A percentile compares a stretch with the other conserved stretches of the same genome.
Evolutionary conservation across 1,140 invertebrate genomes (phyloP).

Genomic region (Danaus melanippus): DNA sequence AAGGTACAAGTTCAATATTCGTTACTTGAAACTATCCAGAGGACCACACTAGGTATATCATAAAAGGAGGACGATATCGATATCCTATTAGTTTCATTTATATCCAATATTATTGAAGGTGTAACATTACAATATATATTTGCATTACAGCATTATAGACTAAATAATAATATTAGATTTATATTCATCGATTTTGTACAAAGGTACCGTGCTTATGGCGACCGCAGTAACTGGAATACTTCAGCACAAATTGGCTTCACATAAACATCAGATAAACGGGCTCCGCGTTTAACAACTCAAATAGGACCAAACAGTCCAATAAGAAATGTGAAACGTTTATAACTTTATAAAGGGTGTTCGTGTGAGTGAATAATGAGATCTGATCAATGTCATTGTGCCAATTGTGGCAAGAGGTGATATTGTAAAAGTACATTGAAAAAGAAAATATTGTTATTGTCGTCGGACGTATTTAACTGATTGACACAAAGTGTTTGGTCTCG

Average conservation of each 20-base stretch:
- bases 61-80: too few relatives aligned
- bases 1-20: too few relatives aligned
- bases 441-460: slow-evolving; percentile 54
- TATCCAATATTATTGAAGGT: too few relatives aligned
- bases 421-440: slow-evolving; percentile 51
- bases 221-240: too few relatives aligned
- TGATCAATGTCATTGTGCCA: slow-evolving; percentile 51
- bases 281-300: slow-evolving; percentile 43
- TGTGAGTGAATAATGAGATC: slow-evolving; percentile 53
- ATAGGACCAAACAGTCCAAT: slow-evolving; percentile 42
- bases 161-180: too few relatives aligned
- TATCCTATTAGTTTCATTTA: too few relatives aligned
- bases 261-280: slow-evolving; percentile 11
- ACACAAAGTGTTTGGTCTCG: slow-evolving; percentile 35
- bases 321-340: slow-evolving; percentile 47
- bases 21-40: too few relatives aligned
- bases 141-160: too few relatives aligned
- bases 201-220: too few relatives aligned
- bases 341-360: slow-evolving; percentile 50
- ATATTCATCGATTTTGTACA: too few relatives aligned
- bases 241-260: background rate
- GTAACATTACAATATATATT: too few relatives aligned
- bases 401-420: slow-evolving; percentile 51
- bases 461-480: slow-evolving; percentile 47
- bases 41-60: too few relatives aligned